These are phyloP conservation scores for Eidolon helvum DNA, from an alignment of 2,113 vertebrate genomes.

Conservation along the genomic window DNA sequence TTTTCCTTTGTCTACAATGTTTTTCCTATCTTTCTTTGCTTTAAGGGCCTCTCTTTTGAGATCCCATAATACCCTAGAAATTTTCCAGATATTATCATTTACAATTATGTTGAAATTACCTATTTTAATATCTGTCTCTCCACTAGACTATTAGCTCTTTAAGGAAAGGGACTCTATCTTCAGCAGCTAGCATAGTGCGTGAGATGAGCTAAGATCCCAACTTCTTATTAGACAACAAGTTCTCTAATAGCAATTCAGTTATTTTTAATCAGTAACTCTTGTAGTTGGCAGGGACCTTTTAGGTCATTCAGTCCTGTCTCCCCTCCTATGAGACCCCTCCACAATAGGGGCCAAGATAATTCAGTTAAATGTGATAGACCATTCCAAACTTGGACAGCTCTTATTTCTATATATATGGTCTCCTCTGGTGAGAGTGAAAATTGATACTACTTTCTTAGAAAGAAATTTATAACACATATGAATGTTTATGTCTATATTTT, in stretches of 20 bases:
- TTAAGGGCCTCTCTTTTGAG: not conserved
- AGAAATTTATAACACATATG: not conserved
- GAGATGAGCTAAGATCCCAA: not conserved
- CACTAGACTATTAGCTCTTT: not conserved
- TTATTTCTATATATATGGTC: constrained; percentile 9
- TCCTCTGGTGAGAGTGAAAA: not conserved
- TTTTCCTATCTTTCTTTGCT: not conserved
- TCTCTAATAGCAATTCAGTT: not conserved
- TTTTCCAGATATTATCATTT: not conserved
- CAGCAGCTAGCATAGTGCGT: not conserved
- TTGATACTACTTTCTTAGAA: constrained; percentile 10
- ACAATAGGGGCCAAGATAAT: not conserved
- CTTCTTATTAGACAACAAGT: not conserved
- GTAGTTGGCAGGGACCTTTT: not conserved
- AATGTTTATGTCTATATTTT: constrained; percentile 20
- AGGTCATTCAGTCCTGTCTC: not conserved
- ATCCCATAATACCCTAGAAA: not conserved
- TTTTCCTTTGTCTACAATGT: not conserved
- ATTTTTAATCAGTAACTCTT: constrained; percentile 4
- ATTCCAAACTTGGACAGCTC: not conserved
- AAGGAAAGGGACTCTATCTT: not conserved
- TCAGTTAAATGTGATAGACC: not conserved
- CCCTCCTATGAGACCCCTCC: not conserved
- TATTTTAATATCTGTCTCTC: not conserved
- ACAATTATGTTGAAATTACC: not conserved